Base-by-base conservation (phyloP, 2,888 invertebrate genomes). In the Mythimna loreyi region DNA sequence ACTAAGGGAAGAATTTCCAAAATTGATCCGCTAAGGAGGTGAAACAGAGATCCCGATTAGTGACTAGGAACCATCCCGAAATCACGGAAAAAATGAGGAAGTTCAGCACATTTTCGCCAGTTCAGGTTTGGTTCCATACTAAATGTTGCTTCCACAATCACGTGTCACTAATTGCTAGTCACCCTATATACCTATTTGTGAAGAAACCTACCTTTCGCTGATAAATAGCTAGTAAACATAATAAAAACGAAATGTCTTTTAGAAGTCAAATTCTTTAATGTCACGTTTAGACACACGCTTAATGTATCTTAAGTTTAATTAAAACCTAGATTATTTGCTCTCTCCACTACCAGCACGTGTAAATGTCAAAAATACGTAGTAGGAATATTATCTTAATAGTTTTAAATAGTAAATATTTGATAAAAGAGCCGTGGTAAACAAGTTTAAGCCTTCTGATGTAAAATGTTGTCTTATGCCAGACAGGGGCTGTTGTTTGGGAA, bases 401-500 rank as follows among this genome's bases (percentile, higher is more conserved):
- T 56, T 47, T 58, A 19, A 25, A n/a, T 1, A 50, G 52, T 43
- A 60, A 74, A 78, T 67, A 70, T 78, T 78, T 70, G 56, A 49
- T 28, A 45, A 59, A 45, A 19, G 9, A 13, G 21, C 47, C 53
- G 49, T 58, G 49, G 47, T 66, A 40, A 58, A 53, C 33, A 11
- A 61, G 36, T 66, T 33, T 16, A 70, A 63, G 30, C 53, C 19
- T 23, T 6, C 5, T 19, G 30, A 36, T 1, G 50, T 19, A 19
- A 28, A 21, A n/a, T 64, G 23, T 66, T 61, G 53, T 55, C 33
- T 55, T 53, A 40, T 3, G 47, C 28, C 25, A 50, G 11, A 50
- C 47, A 55, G 68, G 72, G 43, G 53, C 13, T 2, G 33, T 57
- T 30, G 67, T 82, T 78, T 61, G 85, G 85, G 79, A 85, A 85